Percentiles rank a stretch among this genome's conserved stretches.
phyloP scores from a whole-genome alignment of 64 coral and sea anemone genomes.

The Stichodactyla helianthus region DNA sequence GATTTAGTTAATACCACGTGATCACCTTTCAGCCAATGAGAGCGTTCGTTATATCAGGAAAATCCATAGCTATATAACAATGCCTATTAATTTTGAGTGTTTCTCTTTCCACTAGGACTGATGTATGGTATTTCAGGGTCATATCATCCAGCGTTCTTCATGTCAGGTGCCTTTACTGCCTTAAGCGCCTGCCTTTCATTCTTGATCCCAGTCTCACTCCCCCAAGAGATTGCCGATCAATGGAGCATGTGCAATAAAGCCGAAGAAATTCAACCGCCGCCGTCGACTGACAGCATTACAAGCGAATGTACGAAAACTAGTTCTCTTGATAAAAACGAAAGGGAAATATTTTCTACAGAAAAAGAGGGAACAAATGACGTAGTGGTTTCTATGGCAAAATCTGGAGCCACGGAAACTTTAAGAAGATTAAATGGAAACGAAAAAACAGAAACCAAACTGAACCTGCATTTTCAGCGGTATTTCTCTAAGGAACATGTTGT shows the following conservation, averaged over 20 bases:
- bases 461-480: conserved; percentile 49
- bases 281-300: background rate
- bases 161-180: conserved; percentile 74
- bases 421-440: background rate
- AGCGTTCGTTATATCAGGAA: too few relatives aligned
- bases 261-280: background rate
- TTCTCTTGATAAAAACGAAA: background rate
- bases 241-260: conserved; percentile 43
- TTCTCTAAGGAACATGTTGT: conserved; percentile 65
- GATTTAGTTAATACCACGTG: too few relatives aligned
- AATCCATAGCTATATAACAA: too few relatives aligned
- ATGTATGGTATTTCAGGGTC: conserved; percentile 61
- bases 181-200: conserved; percentile 62
- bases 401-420: background rate
- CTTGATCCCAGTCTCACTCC: conserved; percentile 62
- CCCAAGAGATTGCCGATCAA: conserved; percentile 49
- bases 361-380: background rate
- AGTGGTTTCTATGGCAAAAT: background rate
- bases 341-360: background rate
- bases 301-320: background rate
- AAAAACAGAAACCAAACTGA: conserved; percentile 11
- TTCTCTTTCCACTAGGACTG: background rate
- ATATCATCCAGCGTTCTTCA: conserved; percentile 79
- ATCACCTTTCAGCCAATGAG: too few relatives aligned
- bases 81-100: background rate